Evolutionary conservation across 2,113 vertebrate species (phyloP), one percentile per base, ranked within the genome.

Genomic region (Paracanthobrama guichenoti): DNA sequence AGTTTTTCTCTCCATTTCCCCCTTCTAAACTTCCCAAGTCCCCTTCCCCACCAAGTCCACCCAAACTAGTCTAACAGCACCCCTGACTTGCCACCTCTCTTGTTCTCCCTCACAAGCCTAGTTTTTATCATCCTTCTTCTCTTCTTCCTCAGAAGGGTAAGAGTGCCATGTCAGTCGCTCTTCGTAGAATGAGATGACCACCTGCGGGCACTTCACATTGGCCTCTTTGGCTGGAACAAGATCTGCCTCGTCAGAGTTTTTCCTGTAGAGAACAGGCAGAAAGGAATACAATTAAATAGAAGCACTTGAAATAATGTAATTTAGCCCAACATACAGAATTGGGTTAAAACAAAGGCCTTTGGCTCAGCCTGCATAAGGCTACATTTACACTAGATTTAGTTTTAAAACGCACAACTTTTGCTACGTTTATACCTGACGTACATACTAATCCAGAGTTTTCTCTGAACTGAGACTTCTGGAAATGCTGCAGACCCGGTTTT

Each of bases 161-260:
- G 98, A 99, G 89, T 99, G 97, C 97, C 98, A 99, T 86, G 97
- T 98, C 88, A 99, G 93, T 67, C 97, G 91, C 91, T 99, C 98
- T 95, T 99, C 97, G 12, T 98, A 99, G 93, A 99, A 99, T 1
- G 97, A 99, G 90, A 99, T 99, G 84, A 99, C 98, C 91, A 99
- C 98, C 91, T 99, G 98, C 3, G 98, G 98, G 92, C 98, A 99
- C 89, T 97, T 97, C 88, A 99, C 93, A 73, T 99, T 99, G 78
- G 98, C 98, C 90, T 99, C 98, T 92, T 99, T 99, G 74, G 97
- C 97, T 0, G 97, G 97, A 31, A 99, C 97, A 31, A 99, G 96
- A 89, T 99, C 97, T 0, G 97, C 97, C 90, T 99, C 97, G 6
- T 99, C 97, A 0, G 96, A 98, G 92, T 96, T 98, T 86, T 97